Conservation (phyloP, 2,888 invertebrate species). For the Ptychoptera contaminata region DNA sequence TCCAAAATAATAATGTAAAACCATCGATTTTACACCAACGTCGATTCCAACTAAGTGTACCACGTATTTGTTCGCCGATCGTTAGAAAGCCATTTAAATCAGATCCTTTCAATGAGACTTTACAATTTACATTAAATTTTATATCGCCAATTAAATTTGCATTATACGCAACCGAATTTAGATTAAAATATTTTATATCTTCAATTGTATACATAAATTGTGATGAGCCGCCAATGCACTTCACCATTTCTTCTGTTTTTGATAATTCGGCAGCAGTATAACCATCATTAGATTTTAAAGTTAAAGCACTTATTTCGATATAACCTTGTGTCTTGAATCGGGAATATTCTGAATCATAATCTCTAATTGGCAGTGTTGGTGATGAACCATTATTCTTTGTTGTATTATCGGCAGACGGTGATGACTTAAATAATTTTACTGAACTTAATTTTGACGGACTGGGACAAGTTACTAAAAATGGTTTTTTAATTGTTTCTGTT, state of each 20-base stretch:
- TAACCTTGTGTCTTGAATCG: constrained; percentile 2
- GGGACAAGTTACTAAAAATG: constrained; percentile 1
- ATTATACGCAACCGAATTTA: neutral
- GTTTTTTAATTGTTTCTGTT: constrained; percentile 9
- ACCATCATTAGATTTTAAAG: constrained; percentile 1
- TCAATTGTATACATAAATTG: neutral
- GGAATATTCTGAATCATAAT: neutral
- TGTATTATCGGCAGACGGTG: neutral
- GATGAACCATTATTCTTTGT: neutral
- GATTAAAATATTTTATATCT: neutral
- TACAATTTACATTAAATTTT: constrained; percentile 12
- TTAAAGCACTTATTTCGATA: constrained; percentile 4
- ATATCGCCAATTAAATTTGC: constrained; percentile 3
- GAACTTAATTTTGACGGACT: constrained; percentile 1
- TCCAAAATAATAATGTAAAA: constrained; percentile 32
- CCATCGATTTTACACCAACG: constrained; percentile 37
- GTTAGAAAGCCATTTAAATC: constrained; percentile 34
- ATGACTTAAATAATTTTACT: constrained; percentile 1
- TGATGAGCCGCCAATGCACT: neutral
- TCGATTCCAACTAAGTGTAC: constrained; percentile 35
- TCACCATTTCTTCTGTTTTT: neutral
- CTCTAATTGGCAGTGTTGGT: constrained; percentile 1
- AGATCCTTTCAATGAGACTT: constrained; percentile 11
- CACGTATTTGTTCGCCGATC: constrained; percentile 28
- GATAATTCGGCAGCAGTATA: neutral